phyloP scores from a whole-genome alignment of 2,797 vertebrate species.

The Platalea minor region DNA sequence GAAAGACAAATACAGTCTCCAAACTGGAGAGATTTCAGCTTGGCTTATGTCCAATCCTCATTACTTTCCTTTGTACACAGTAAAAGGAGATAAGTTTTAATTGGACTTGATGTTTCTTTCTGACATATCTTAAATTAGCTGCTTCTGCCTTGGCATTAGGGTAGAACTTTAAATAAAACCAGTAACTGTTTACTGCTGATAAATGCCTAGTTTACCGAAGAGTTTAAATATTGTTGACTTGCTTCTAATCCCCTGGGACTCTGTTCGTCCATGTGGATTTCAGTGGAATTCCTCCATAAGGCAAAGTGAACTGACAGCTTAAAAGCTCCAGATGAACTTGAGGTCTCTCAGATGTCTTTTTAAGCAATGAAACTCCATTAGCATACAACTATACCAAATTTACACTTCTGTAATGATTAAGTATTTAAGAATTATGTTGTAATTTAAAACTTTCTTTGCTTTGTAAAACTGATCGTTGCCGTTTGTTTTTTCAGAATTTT shows the following conservation, averaged over 20 bases:
- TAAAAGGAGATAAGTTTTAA: slow-evolving; percentile 42
- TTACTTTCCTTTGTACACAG: background rate
- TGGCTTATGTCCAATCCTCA: slow-evolving; percentile 25
- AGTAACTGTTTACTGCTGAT: slow-evolving; percentile 40
- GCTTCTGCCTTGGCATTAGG: slow-evolving; percentile 8
- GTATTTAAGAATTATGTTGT: background rate
- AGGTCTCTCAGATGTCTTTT: slow-evolving; percentile 7
- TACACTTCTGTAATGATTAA: background rate
- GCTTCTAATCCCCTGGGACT: slow-evolving; percentile 12
- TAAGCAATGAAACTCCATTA: background rate
- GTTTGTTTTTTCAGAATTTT: background rate
- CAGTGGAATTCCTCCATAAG: slow-evolving; percentile 15
- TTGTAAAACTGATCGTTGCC: background rate
- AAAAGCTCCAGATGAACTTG: slow-evolving; percentile 6
- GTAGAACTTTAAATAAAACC: slow-evolving; percentile 22
- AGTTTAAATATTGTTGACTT: slow-evolving; percentile 51
- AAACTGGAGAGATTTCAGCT: background rate
- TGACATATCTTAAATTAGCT: slow-evolving; percentile 37
- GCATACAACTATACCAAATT: background rate
- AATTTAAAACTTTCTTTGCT: background rate
- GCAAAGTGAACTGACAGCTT: slow-evolving; percentile 7
- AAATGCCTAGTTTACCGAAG: slow-evolving; percentile 43
- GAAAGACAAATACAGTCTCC: slow-evolving; percentile 8
- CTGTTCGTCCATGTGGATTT: slow-evolving; percentile 13
- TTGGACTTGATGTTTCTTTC: slow-evolving; percentile 8